Conservation (phyloP, 2,888 invertebrate genomes). For the Bimastos eiseni region DNA sequence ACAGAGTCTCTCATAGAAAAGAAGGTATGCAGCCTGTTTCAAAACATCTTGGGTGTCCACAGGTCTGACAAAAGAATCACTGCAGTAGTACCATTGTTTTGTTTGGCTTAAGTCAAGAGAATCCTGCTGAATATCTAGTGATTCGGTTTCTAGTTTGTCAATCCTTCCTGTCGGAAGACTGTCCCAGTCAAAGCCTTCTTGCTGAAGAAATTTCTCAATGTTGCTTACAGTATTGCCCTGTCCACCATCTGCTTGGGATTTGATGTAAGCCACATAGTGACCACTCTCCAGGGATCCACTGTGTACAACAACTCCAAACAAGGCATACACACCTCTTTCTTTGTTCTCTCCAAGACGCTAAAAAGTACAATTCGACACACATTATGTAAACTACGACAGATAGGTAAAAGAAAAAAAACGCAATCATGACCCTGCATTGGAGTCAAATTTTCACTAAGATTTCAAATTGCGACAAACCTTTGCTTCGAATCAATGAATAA, state of each 20-base stretch:
- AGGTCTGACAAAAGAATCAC: not conserved
- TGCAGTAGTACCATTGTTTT: not conserved
- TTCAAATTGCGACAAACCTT: not conserved
- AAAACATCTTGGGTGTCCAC: not conserved
- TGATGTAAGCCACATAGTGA: constrained; percentile 89
- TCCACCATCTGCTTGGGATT: not conserved
- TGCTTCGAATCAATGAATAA: not conserved
- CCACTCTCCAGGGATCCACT: constrained; percentile 86
- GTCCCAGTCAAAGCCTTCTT: not conserved
- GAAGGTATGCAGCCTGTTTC: not conserved
- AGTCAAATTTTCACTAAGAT: not conserved
- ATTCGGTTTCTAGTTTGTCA: not conserved
- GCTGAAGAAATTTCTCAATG: not conserved
- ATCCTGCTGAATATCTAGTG: not conserved
- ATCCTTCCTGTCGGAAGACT: not conserved
- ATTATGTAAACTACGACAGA: too few relatives aligned
- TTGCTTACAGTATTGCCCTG: not conserved
- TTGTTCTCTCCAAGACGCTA: constrained; percentile 57
- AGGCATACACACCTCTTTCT: constrained; percentile 76
- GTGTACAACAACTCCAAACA: constrained; percentile 94
- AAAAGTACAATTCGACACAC: not conserved
- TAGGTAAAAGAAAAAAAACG: not conserved
- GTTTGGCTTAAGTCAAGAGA: not conserved
- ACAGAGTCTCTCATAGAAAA: constrained; percentile 18
- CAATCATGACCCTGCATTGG: not conserved